Evolutionary conservation across 2,888 invertebrate genomes (phyloP).

Genomic region (Mesorhabditis spiculigera): DNA sequence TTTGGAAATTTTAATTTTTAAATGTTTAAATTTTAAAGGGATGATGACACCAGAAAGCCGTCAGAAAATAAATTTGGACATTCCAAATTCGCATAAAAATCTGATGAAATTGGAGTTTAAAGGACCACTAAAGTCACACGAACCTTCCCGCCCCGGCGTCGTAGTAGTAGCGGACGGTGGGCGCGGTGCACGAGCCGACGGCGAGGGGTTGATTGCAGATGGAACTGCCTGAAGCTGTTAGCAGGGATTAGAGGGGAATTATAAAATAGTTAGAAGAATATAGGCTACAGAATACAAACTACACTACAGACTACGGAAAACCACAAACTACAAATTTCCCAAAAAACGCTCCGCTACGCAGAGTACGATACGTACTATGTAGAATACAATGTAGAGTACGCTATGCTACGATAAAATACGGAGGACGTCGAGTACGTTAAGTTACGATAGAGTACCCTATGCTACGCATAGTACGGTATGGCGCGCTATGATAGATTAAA

Average conservation of each 20-base stretch:
- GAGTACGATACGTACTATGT: too few relatives aligned
- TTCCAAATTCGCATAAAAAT: not conserved
- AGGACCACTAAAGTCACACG: not conserved
- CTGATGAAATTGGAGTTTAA: too few relatives aligned
- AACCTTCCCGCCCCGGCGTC: constrained; percentile 42
- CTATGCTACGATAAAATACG: too few relatives aligned
- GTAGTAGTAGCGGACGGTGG: constrained; percentile 47
- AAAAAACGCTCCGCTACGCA: not conserved
- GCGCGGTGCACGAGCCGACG: constrained; percentile 49
- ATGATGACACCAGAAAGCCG: not conserved
- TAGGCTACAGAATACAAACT: not conserved
- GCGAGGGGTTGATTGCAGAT: constrained; percentile 51
- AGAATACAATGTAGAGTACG: too few relatives aligned
- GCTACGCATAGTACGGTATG: too few relatives aligned
- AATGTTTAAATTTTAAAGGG: not conserved
- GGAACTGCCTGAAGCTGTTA: constrained; percentile 34
- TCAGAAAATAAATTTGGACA: not conserved
- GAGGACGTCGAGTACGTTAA: too few relatives aligned
- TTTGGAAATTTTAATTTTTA: too few relatives aligned
- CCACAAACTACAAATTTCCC: not conserved
- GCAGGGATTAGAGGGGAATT: not conserved
- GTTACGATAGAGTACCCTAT: too few relatives aligned
- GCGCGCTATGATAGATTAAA: too few relatives aligned
- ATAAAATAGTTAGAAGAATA: not conserved
- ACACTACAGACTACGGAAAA: not conserved